Conservation (phyloP, 1,140 invertebrate genomes). For the Leptoteleia sp. region DNA sequence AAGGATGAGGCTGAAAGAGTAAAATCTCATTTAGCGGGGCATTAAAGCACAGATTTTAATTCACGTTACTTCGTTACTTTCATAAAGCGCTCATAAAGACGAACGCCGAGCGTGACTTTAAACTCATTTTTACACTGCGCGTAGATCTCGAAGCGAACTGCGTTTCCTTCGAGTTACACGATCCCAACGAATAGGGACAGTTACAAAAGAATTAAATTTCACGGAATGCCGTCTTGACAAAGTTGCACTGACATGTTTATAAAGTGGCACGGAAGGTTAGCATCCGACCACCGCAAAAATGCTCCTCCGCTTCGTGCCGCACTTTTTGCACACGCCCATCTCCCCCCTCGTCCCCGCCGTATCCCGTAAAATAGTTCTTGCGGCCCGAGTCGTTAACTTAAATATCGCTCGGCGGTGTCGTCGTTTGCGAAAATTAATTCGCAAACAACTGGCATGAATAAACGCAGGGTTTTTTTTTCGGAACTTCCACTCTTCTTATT, state of each 20-base stretch:
- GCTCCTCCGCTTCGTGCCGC: not conserved
- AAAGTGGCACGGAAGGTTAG: not conserved
- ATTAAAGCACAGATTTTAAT: constrained; percentile 69
- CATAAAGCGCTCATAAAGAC: constrained; percentile 62
- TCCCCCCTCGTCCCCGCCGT: too few relatives aligned
- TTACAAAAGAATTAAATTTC: constrained; percentile 60
- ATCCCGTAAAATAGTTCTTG: constrained; percentile 1
- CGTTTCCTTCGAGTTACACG: constrained; percentile 18
- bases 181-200: constrained; percentile 24
- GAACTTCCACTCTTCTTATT: too few relatives aligned
- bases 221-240: constrained; percentile 18
- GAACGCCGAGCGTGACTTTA: constrained; percentile 41
- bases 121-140: constrained; percentile 34
- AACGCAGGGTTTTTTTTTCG: not conserved
- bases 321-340: not conserved
- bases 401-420: not conserved
- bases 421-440: not conserved
- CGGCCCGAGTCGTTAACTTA: not conserved
- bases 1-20: constrained; percentile 33
- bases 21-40: constrained; percentile 48
- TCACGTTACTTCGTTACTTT: constrained; percentile 68
- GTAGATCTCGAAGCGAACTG: constrained; percentile 17
- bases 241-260: not conserved
- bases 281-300: not conserved
- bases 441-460: not conserved